Percentiles rank a stretch among this genome's conserved stretches.
phyloP scores from a whole-genome alignment of 2,888 invertebrate genomes.

The Ryuthela nishihirai region DNA sequence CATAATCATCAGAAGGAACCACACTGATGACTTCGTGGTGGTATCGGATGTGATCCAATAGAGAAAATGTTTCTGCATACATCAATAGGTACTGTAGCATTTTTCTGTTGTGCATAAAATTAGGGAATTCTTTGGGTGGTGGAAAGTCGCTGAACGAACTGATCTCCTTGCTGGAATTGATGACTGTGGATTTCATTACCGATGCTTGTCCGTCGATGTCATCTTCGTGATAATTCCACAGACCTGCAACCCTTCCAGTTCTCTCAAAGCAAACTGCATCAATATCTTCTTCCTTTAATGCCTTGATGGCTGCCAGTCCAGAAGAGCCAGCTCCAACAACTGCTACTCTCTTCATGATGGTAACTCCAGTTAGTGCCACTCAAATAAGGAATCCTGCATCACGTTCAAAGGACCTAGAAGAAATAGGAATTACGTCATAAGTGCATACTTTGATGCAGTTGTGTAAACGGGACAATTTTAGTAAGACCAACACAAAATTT shows the following conservation, averaged over 20 bases:
- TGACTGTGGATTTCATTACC: conserved; percentile 49
- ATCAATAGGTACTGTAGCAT: conserved; percentile 47
- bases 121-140: conserved; percentile 47
- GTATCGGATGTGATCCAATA: conserved; percentile 46
- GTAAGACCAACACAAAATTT: too few species aligned
- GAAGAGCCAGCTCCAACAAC: conserved; percentile 51
- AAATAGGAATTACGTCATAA: too few species aligned
- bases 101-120: conserved; percentile 49
- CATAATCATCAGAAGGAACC: conserved; percentile 19
- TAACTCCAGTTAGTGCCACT: too few species aligned
- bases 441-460: too few species aligned
- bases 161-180: conserved; percentile 52
- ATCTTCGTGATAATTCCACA: conserved; percentile 46
- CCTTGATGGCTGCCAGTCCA: conserved; percentile 50
- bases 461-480: too few species aligned
- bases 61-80: conserved; percentile 47
- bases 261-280: conserved; percentile 49
- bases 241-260: conserved; percentile 47
- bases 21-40: conserved; percentile 43
- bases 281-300: conserved; percentile 48
- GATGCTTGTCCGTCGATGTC: conserved; percentile 43
- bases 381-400: too few species aligned
- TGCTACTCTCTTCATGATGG: conserved; percentile 17
- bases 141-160: conserved; percentile 50
- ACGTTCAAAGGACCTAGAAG: too few species aligned